Percentiles rank a stretch among this genome's conserved stretches.
These are phyloP conservation scores for Pammene fasciana DNA, from an alignment of 2,888 invertebrate genomes.

Conservation along the genomic window DNA sequence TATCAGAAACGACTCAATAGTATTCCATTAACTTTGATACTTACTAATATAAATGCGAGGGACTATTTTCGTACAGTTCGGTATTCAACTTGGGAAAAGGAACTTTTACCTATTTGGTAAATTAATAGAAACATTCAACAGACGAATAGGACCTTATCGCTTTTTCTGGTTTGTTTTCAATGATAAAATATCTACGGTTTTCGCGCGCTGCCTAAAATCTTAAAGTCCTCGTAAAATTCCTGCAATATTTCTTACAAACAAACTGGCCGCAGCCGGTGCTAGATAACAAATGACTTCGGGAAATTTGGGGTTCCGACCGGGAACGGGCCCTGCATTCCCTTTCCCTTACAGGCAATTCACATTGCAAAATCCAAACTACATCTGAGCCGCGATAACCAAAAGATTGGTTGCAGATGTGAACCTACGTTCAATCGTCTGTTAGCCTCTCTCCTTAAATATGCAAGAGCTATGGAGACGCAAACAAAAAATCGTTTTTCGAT, in stretches of 20 bases:
- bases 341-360: not conserved
- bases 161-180: not conserved
- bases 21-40: slow-evolving; percentile 29
- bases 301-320: slow-evolving; percentile 33
- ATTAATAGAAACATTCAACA: not conserved
- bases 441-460: too few relatives aligned
- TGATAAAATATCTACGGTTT: not conserved
- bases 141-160: too few relatives aligned
- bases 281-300: slow-evolving; percentile 36
- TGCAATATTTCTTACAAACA: slow-evolving; percentile 21
- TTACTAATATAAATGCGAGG: slow-evolving; percentile 21
- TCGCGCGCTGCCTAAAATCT: not conserved
- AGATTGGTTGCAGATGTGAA: not conserved
- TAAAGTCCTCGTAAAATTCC: slow-evolving; percentile 18
- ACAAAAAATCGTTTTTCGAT: too few relatives aligned
- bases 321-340: not conserved
- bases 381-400: not conserved
- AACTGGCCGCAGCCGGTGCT: slow-evolving; percentile 21
- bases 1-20: slow-evolving; percentile 19
- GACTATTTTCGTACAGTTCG: not conserved
- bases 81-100: slow-evolving; percentile 7
- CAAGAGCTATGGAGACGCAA: too few relatives aligned
- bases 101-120: not conserved
- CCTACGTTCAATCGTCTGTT: too few relatives aligned
- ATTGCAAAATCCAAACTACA: not conserved